Evolutionary conservation across 2,797 vertebrate genomes (phyloP).

Genomic region (Pipistrellus nathusii): DNA sequence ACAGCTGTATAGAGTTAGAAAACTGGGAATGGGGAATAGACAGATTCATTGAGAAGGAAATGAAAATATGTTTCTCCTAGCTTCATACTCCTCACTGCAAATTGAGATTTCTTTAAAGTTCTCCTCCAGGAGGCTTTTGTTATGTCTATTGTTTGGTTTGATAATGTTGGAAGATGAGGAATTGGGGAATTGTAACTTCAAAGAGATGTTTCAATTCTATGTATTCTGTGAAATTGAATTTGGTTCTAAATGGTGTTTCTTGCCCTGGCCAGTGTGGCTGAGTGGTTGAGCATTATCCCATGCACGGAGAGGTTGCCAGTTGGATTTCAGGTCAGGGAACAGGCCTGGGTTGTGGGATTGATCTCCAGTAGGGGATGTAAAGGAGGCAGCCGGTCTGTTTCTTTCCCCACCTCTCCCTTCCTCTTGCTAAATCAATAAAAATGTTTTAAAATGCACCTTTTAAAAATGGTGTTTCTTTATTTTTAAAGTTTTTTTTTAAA

Average conservation of each 20-base stretch:
- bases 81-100: background rate
- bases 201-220: background rate
- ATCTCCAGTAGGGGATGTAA: too few relatives aligned
- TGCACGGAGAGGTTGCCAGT: too few relatives aligned
- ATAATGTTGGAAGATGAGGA: conserved; percentile 46
- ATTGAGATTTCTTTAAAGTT: conserved; percentile 50
- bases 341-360: too few relatives aligned
- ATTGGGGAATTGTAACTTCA: conserved; percentile 37
- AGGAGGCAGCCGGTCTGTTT: too few relatives aligned
- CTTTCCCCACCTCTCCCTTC: too few relatives aligned
- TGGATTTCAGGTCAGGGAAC: too few relatives aligned
- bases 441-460: too few relatives aligned
- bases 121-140: conserved; percentile 50
- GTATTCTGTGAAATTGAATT: conserved; percentile 16
- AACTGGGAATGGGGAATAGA: conserved; percentile 5
- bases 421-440: too few relatives aligned
- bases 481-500: conserved; percentile 48
- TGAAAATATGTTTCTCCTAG: conserved; percentile 29
- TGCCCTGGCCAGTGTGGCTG: too few relatives aligned
- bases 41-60: conserved; percentile 47
- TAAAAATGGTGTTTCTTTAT: background rate
- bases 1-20: background rate
- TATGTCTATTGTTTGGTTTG: conserved; percentile 51
- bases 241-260: conserved; percentile 21
- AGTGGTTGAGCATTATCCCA: too few relatives aligned